Evolutionary conservation across 1,140 invertebrate species (phyloP).

Genomic region (Bombus confusus): DNA sequence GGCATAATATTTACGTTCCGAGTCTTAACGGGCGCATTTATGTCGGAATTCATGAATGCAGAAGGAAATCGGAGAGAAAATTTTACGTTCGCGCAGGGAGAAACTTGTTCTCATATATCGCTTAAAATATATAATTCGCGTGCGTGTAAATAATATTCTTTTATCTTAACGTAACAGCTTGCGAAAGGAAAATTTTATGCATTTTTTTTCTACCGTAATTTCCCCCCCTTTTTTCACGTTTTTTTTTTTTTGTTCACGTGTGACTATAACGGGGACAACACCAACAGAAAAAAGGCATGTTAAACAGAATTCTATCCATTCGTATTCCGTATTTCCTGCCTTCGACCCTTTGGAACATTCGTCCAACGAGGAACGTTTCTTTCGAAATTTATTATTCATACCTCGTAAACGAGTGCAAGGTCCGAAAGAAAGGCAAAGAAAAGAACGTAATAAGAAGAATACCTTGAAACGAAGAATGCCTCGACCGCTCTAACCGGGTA

Average conservation of each 20-base stretch:
- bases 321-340: not conserved
- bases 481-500: not conserved
- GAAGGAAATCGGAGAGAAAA: conserved; percentile 7
- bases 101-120: conserved; percentile 15
- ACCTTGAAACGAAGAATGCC: not conserved
- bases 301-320: not conserved
- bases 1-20: conserved; percentile 30
- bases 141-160: conserved; percentile 26
- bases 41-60: conserved; percentile 29
- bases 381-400: conserved; percentile 40
- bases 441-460: not conserved
- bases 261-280: not conserved
- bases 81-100: conserved; percentile 25
- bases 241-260: not conserved
- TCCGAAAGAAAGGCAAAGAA: not conserved
- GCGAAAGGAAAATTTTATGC: not conserved
- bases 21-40: conserved; percentile 33
- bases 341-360: not conserved
- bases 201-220: not conserved
- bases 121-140: conserved; percentile 13
- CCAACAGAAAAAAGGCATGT: not conserved
- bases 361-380: not conserved
- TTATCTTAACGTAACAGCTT: not conserved
- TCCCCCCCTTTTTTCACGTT: not conserved
- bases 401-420: conserved; percentile 11